Evolutionary conservation across 2,888 invertebrate genomes (phyloP).

Genomic region (Lysandra coridon): DNA sequence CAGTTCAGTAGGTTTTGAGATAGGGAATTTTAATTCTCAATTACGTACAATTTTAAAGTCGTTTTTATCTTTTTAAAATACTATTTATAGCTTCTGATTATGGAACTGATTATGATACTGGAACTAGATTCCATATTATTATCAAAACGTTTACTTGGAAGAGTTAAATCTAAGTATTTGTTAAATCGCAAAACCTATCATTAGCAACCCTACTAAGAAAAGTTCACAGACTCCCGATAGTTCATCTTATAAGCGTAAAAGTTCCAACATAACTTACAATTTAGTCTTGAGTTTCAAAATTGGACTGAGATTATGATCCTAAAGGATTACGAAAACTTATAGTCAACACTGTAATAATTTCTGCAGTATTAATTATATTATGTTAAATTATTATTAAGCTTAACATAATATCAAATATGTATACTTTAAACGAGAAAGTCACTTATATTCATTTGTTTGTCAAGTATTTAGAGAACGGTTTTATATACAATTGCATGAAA

Average conservation of each 20-base stretch:
- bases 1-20: too few relatives aligned
- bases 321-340: not conserved
- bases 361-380: not conserved
- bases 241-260: slow-evolving; percentile 26
- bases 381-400: not conserved
- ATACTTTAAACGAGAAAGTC: too few relatives aligned
- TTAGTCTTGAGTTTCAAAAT: slow-evolving; percentile 14
- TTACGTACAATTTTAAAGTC: too few relatives aligned
- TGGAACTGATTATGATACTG: too few relatives aligned
- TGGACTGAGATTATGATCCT: slow-evolving; percentile 7
- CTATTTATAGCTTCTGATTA: not conserved
- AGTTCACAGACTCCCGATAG: slow-evolving; percentile 16
- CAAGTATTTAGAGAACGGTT: too few relatives aligned
- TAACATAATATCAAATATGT: too few relatives aligned
- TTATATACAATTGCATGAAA: too few relatives aligned
- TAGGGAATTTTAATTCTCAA: too few relatives aligned
- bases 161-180: not conserved
- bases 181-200: not conserved
- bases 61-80: too few relatives aligned
- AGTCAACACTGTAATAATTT: not conserved
- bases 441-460: too few relatives aligned
- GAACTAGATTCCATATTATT: not conserved
- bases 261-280: slow-evolving; percentile 17
- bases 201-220: not conserved
- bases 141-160: not conserved